Evolutionary conservation across 2,888 invertebrate genomes (phyloP).

Genomic region (Lordiphosa andalusiaca): DNA sequence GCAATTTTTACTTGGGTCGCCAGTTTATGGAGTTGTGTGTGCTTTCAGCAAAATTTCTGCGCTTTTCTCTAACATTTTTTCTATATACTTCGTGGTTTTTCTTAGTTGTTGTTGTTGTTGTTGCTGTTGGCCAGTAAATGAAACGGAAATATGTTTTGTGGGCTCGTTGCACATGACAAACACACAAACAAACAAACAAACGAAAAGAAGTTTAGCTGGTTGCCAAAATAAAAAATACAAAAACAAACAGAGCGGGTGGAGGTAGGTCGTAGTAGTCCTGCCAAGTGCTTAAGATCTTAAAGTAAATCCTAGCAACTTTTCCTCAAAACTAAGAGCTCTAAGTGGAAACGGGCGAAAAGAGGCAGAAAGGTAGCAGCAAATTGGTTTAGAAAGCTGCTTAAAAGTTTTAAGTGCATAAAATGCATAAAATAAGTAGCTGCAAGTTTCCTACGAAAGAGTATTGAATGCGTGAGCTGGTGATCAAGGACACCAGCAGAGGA

Average conservation of each 20-base stretch:
- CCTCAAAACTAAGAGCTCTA: background rate
- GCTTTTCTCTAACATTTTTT: constrained; percentile 46
- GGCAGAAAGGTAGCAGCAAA: background rate
- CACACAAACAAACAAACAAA: constrained; percentile 45
- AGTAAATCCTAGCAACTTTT: constrained; percentile 11
- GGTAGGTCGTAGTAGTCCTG: background rate
- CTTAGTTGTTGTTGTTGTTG: constrained; percentile 15
- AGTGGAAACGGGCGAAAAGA: constrained; percentile 1
- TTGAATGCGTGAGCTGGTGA: too few species aligned
- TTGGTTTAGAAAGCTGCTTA: background rate
- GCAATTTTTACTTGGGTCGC: constrained; percentile 67
- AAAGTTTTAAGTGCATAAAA: constrained; percentile 3
- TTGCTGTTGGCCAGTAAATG: constrained; percentile 69
- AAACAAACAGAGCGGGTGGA: constrained; percentile 3
- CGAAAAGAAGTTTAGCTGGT: constrained; percentile 14
- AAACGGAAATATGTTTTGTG: constrained; percentile 73
- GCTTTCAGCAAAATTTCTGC: constrained; percentile 34
- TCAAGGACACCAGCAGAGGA: too few species aligned
- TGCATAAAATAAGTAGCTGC: background rate
- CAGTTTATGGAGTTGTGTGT: constrained; percentile 64
- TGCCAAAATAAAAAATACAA: too few species aligned
- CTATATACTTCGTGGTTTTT: constrained; percentile 12
- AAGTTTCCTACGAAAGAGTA: too few species aligned
- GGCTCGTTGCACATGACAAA: constrained; percentile 58
- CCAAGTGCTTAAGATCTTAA: constrained; percentile 14